Evolutionary conservation across 1,140 invertebrate species (phyloP).

Genomic region (Sycobia sp.): DNA sequence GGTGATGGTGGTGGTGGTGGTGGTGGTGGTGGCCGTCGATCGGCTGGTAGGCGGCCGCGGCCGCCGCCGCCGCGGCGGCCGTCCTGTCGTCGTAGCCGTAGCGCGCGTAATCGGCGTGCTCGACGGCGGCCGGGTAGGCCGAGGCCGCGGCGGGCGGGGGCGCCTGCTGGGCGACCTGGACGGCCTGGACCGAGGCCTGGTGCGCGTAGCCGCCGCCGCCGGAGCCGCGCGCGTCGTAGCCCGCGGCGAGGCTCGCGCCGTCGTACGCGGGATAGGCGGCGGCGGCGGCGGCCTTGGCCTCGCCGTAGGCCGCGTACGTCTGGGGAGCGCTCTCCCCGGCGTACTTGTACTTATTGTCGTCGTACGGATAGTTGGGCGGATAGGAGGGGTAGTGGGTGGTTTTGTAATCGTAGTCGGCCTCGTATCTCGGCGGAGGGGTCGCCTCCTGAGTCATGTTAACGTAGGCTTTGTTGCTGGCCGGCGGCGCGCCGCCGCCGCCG

Average conservation of each 20-base stretch:
- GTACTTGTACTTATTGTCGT: conserved; percentile 57
- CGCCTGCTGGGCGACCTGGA: not conserved
- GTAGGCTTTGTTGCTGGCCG: conserved; percentile 52
- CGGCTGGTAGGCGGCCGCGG: not conserved
- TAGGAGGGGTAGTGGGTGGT: conserved; percentile 60
- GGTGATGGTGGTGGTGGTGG: conserved; percentile 19
- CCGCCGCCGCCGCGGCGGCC: not conserved
- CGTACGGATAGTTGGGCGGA: conserved; percentile 59
- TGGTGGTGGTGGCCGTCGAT: conserved; percentile 23
- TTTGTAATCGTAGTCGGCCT: conserved; percentile 59
- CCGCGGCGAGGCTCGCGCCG: conserved; percentile 12
- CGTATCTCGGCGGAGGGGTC: conserved; percentile 40
- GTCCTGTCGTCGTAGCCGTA: conserved; percentile 26
- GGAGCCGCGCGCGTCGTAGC: conserved; percentile 48
- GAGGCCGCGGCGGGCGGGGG: not conserved
- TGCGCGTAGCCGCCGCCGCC: conserved; percentile 34
- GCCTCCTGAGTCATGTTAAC: conserved; percentile 51
- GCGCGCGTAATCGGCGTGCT: conserved; percentile 23
- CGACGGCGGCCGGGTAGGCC: not conserved
- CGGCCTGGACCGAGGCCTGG: not conserved
- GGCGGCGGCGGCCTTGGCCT: conserved; percentile 13
- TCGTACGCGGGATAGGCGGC: conserved; percentile 9
- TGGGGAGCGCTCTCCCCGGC: conserved; percentile 36
- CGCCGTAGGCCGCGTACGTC: conserved; percentile 12
- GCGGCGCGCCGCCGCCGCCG: conserved; percentile 8